These are phyloP conservation scores for Cirrhinus molitorella DNA, from an alignment of 2,797 vertebrate species.

Conservation along the genomic window DNA sequence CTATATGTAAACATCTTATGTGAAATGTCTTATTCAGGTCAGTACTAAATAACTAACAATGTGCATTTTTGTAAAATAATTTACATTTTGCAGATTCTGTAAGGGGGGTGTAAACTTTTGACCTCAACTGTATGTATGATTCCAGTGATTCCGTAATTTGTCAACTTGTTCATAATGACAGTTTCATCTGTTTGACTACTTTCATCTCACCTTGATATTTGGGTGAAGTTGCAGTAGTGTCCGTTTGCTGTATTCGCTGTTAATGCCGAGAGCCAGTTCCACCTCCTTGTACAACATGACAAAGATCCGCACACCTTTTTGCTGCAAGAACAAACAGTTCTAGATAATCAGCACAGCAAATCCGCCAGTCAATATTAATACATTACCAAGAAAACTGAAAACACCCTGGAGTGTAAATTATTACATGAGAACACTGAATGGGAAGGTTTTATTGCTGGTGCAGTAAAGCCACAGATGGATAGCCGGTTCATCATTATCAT, in stretches of 20 bases:
- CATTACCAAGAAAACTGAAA: background rate
- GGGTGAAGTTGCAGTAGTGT: conserved; percentile 87
- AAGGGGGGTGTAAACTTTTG: no score
- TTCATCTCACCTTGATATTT: conserved; percentile 89
- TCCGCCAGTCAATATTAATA: conserved; percentile 5
- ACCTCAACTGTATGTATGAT: no score
- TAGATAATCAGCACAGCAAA: background rate
- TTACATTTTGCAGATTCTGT: no score
- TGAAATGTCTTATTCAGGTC: no score
- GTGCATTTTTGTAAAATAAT: no score
- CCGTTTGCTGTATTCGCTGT: conserved; percentile 95
- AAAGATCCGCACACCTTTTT: conserved; percentile 93
- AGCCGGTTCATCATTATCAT: background rate
- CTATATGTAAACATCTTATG: no score
- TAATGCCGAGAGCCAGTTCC: conserved; percentile 94
- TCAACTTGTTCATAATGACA: background rate
- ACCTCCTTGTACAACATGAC: conserved; percentile 98
- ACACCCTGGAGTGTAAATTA: background rate
- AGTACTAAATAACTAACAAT: no score
- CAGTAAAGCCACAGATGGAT: conserved; percentile 14
- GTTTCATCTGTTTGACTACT: background rate
- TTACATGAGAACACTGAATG: background rate
- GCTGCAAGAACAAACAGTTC: conserved; percentile 73
- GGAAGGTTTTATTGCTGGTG: conserved; percentile 15
- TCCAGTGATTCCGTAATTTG: background rate